A percentile compares a stretch with the other conserved stretches of the same genome.
Evolutionary conservation across 1,140 invertebrate genomes (phyloP).

Genomic region (Nylanderia fulva): DNA sequence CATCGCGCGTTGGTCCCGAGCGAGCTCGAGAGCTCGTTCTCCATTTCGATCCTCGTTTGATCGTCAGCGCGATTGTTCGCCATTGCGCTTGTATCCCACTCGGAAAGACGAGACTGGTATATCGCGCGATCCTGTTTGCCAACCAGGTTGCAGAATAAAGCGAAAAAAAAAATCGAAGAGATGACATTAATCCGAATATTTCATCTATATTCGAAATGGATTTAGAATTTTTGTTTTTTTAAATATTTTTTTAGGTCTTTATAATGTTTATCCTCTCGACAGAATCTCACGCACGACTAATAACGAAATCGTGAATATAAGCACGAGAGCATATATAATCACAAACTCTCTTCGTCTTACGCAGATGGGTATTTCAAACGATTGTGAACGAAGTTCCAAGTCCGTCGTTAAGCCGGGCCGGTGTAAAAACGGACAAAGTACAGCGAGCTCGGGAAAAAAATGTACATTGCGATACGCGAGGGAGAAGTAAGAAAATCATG

Average conservation of each 20-base stretch:
- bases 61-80: conserved; percentile 66
- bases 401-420: not conserved
- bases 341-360: not conserved
- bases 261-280: not conserved
- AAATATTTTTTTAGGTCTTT: too few relatives aligned
- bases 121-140: conserved; percentile 7
- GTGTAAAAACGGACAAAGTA: conserved; percentile 19
- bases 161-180: conserved; percentile 31
- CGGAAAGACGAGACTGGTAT: conserved; percentile 41
- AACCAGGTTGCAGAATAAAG: conserved; percentile 3
- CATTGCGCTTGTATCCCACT: conserved; percentile 11
- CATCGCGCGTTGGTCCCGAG: conserved; percentile 1
- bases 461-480: conserved; percentile 20
- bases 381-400: not conserved
- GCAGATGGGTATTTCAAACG: not conserved
- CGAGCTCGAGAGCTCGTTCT: conserved; percentile 5
- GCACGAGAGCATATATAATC: not conserved
- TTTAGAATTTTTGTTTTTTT: not conserved
- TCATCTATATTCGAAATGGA: not conserved
- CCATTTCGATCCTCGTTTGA: conserved; percentile 39
- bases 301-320: not conserved
- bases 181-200: not conserved
- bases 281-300: not conserved
- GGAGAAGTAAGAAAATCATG: conserved; percentile 62
- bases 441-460: conserved; percentile 30